Percentiles rank a stretch among this genome's conserved stretches.
Evolutionary conservation across 2,797 vertebrate species (phyloP).

Genomic region (Streptopelia turtur): DNA sequence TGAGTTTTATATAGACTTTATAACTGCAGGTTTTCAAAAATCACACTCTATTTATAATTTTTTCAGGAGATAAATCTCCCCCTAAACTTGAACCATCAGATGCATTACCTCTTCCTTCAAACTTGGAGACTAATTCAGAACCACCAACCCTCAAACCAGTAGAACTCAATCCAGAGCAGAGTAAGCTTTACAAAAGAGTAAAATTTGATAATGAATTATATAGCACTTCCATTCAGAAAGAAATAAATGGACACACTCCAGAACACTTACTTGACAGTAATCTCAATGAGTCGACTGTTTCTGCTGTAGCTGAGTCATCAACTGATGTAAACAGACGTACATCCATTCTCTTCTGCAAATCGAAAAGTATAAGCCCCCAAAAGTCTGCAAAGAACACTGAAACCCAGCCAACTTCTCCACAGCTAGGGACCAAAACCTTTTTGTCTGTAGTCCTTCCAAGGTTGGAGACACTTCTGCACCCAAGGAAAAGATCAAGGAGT

Average conservation of each 20-base stretch:
- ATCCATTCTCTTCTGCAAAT: constrained; percentile 93
- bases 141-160: constrained; percentile 97
- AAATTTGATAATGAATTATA: constrained; percentile 86
- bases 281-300: constrained; percentile 88
- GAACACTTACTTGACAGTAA: constrained; percentile 85
- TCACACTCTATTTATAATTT: constrained; percentile 87
- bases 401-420: constrained; percentile 80
- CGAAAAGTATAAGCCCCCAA: constrained; percentile 89
- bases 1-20: constrained; percentile 82
- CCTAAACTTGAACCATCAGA: constrained; percentile 97
- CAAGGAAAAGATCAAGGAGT: constrained; percentile 94
- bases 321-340: constrained; percentile 90
- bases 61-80: constrained; percentile 97
- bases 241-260: constrained; percentile 85
- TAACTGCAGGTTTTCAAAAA: constrained; percentile 84
- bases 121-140: constrained; percentile 90
- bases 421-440: constrained; percentile 96
- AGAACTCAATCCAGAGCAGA: constrained; percentile 87
- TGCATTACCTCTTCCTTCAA: constrained; percentile 90
- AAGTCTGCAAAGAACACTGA: constrained; percentile 83
- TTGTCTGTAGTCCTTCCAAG: constrained; percentile 97
- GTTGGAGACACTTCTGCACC: constrained; percentile 96
- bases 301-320: constrained; percentile 87
- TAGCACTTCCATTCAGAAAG: constrained; percentile 85
- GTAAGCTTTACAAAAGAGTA: constrained; percentile 82